Evolutionary conservation across 2,888 invertebrate species (phyloP), one percentile per base, ranked within the genome.

Genomic region (Eupithecia tripunctaria): DNA sequence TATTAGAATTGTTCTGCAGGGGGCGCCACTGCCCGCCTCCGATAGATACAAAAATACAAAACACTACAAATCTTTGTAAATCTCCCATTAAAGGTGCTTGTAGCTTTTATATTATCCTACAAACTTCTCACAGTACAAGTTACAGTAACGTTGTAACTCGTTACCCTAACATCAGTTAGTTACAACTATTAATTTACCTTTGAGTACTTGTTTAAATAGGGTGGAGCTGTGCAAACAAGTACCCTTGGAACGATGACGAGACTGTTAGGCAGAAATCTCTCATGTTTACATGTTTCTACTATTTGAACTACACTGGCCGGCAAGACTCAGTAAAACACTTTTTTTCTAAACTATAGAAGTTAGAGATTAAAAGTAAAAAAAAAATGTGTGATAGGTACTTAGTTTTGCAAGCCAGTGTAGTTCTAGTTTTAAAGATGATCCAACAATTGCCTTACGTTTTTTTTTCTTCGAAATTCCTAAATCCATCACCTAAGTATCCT

Each of bases 81-180:
- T n/a, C n/a, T n/a, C n/a, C n/a, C n/a, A n/a, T n/a, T 15, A 43
- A 43, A 43, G 18, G 18, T 43, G 6, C 6, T 43, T 43, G 18
- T 43, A n/a, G 43, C n/a, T 43, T 43, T n/a, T 8, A 18, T n/a
- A 43, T 18, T 43, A 15, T 3, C 18, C 15, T 43, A 43, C n/a
- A 18, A 43, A n/a, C 43, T n/a, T 2, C 18, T 18, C 10, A 36
- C 36, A 36, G 8, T 36, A 8, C 36, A n/a, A 51, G 6, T 51
- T 10, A n/a, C n/a, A n/a, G n/a, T 51, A 21, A 4, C n/a, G 56
- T 21, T 51, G 10, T 21, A 25, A 56, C 25, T 56, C 56, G 4
- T 56, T 56, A 12, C 56, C 56, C 51, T 21, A 25, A 51, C 51
- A 51, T 51, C 21, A 51, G 51, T 51, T 51, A 51, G 51, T 21